Base-by-base conservation (phyloP, 2,888 invertebrate species). In the Coleophora deauratella region DNA sequence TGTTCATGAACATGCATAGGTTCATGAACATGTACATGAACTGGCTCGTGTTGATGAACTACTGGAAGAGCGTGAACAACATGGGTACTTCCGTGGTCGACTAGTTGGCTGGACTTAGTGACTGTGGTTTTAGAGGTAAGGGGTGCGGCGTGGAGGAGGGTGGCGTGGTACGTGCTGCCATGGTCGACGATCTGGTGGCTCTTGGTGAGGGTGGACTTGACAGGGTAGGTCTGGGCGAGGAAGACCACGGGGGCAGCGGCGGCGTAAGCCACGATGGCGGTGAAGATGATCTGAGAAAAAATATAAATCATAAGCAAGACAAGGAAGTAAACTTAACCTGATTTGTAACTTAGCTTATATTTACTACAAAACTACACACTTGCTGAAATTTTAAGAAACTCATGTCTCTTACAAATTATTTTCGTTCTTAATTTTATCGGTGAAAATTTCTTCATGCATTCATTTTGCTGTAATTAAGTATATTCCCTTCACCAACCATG, bases 241-340 rank as follows among this genome's bases (percentile, higher is more conserved):
- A 64, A 62, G 46, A 21, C 55, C 65, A 11, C 81, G 80, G 80
- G 80, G 0, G 67, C 68, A 0, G 78, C 75, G 0, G 61, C 44
- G 0, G 63, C 60, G 38, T 54, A 54, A 3, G 71, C 74, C 58
- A 79, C 14, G 37, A 72, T 43, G 38, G 64, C 65, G 38, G 50
- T 62, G 49, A 71, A 45, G 41, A 62, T 51, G n/a, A 72, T 54
- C 70, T 75, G 59, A 27, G 53, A 55, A 62, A 11, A 38, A 28
- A 37, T 21, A 21, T 21, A 33, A 21, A 32, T 10, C 8, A 15
- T 28, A 1, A 21, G 9, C 6, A 40, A 3, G 2, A 27, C 7
- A 9, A 1, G 15, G 15, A 9, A 27, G 11, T 32, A 21, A 21
- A 31, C 31, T 6, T 31, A 9, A 28, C 9, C 9, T 28, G 6